Percentiles rank a stretch among this genome's conserved stretches.
phyloP scores from a whole-genome alignment of 2,797 vertebrate species.

The Paedocypris micromegethes region DNA sequence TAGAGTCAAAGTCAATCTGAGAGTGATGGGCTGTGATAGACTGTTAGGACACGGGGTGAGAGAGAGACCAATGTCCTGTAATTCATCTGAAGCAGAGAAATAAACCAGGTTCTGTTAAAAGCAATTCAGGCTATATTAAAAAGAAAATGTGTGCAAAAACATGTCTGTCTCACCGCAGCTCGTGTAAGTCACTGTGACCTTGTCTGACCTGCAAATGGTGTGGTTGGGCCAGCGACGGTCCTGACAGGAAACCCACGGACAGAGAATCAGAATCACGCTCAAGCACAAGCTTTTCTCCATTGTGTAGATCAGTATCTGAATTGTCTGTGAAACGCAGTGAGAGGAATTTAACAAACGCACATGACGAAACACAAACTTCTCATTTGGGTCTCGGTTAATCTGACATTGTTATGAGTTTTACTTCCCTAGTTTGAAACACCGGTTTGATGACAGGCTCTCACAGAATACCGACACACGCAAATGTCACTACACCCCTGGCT shows the following conservation, averaged over 20 bases:
- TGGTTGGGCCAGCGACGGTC: conserved; percentile 38
- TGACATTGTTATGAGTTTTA: no score
- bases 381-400: not conserved
- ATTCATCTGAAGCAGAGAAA: conserved; percentile 29
- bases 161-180: conserved; percentile 44
- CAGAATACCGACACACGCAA: no score
- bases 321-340: no score
- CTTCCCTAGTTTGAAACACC: no score
- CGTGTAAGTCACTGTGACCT: conserved; percentile 29
- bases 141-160: not conserved
- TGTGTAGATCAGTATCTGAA: no score
- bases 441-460: no score
- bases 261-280: conserved; percentile 19
- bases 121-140: not conserved
- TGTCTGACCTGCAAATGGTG: conserved; percentile 31
- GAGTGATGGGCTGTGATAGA: not conserved
- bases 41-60: conserved; percentile 36
- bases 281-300: not conserved
- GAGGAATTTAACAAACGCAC: not conserved
- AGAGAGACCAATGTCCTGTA: conserved; percentile 43
- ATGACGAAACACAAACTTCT: conserved; percentile 30
- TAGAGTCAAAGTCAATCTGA: conserved; percentile 25
- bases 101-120: no score
- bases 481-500: no score
- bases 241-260: conserved; percentile 12